Conservation (phyloP, 2,797 vertebrate species). For the Scolopax bukidnonensis region DNA sequence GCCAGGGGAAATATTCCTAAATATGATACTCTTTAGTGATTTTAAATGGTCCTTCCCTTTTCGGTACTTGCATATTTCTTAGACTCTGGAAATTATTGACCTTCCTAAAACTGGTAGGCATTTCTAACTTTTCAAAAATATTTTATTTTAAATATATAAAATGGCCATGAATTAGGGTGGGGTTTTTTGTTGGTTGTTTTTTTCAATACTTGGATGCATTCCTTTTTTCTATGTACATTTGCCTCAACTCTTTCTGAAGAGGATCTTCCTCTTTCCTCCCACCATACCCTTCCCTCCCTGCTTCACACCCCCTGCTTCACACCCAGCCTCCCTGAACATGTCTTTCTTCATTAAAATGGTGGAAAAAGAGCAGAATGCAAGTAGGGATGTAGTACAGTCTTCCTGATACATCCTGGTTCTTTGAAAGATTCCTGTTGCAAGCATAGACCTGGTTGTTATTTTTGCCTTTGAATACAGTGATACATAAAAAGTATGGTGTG, state of each 20-base stretch:
- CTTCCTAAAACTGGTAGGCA: background rate
- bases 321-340: accelerated
- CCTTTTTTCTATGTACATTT: background rate
- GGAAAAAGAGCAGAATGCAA: background rate
- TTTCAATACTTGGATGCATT: background rate
- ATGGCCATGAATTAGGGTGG: background rate
- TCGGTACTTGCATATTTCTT: background rate
- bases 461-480: background rate
- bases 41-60: background rate
- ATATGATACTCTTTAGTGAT: background rate
- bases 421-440: background rate
- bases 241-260: background rate
- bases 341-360: background rate
- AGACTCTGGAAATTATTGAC: background rate
- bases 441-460: background rate
- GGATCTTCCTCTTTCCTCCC: background rate
- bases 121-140: background rate
- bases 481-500: background rate
- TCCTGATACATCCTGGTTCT: background rate
- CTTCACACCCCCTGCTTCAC: no score
- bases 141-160: background rate
- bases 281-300: no score
- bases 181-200: background rate
- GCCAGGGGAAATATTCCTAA: background rate
- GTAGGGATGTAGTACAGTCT: background rate